phyloP scores from a whole-genome alignment of 2,797 vertebrate genomes.

The Anableps anableps region DNA sequence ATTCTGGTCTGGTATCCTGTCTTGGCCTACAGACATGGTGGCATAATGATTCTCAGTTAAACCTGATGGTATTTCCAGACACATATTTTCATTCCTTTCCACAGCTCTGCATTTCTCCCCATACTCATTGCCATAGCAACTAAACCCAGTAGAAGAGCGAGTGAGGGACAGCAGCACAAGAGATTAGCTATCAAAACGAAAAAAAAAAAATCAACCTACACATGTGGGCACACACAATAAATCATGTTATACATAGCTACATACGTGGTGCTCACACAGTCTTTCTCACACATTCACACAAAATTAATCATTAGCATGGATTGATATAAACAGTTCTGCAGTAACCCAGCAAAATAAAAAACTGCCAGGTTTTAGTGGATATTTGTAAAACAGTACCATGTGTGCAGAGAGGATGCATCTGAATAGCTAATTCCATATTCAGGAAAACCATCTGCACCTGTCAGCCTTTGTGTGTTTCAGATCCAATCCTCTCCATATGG shows the following conservation, averaged over 20 bases:
- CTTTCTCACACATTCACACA: constrained; percentile 1
- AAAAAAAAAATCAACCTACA: constrained; percentile 53
- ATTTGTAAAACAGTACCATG: constrained; percentile 52
- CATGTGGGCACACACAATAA: constrained; percentile 27
- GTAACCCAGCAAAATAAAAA: not conserved
- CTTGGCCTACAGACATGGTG: constrained; percentile 36
- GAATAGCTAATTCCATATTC: constrained; percentile 55
- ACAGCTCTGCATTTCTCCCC: constrained; percentile 66
- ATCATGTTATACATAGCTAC: constrained; percentile 3
- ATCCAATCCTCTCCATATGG: constrained; percentile 45
- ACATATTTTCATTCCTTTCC: constrained; percentile 74
- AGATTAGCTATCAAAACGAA: constrained; percentile 69
- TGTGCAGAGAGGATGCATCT: constrained; percentile 38
- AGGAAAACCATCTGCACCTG: constrained; percentile 62
- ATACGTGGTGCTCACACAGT: not conserved
- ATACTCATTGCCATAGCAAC: constrained; percentile 82
- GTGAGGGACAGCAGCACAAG: constrained; percentile 68
- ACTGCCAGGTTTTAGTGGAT: constrained; percentile 16
- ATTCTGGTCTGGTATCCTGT: constrained; percentile 9
- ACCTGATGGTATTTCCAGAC: constrained; percentile 73
- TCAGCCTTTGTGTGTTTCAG: constrained; percentile 47
- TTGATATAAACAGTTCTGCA: constrained; percentile 32
- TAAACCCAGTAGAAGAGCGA: constrained; percentile 70
- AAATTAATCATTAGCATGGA: constrained; percentile 18
- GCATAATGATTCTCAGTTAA: constrained; percentile 50